Evolutionary conservation across 2,113 vertebrate genomes (phyloP), one percentile per base, ranked within the genome.

Genomic region (Rafetus swinhoei): DNA sequence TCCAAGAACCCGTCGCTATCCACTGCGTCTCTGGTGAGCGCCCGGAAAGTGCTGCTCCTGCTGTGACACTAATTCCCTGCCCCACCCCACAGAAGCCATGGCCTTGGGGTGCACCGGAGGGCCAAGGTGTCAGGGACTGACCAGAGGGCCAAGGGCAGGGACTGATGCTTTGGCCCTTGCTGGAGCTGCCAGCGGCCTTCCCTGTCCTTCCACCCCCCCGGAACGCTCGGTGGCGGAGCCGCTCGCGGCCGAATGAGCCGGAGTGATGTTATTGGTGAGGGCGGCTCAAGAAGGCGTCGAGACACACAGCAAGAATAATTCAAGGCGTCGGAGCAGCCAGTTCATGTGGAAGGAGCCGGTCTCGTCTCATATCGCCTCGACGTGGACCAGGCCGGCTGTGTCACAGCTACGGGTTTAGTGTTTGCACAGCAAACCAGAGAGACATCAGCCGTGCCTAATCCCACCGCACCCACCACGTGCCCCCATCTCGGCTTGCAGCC

Each of bases 51-150:
- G 22, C 62, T 65, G 29, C 62, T 65, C 22, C 62, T 65, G 32
- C 62, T 59, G 32, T 65, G 62, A 29, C 62, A n/a, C 57, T 65
- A 32, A 57, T 29, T n/a, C 50, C 0, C 0, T 8, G 39, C 14
- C 0, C 55, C 59, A 55, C 53, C 22, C 57, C 19, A 79, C 0
- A 0, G 57, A 59, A 59, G 57, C 57, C 57, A 59, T 24, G 57
- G 57, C 57, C 22, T 59, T 59, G 57, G 57, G 56, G 57, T 59
- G 57, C 79, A n/a, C 72, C 0, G 0, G 0, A 0, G 11, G 16
- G 72, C 60, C 21, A n/a, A 19, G n/a, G 45, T 45, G 45, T 5
- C 45, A 45, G 45, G 45, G 45, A 45, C 45, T 45, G n/a, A n/a
- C n/a, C n/a, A n/a, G n/a, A n/a, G n/a, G n/a, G n/a, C 45, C 6